A percentile compares a stretch with the other conserved stretches of the same genome.
Conservation (phyloP, 1,140 invertebrate species). For the Saxidomus purpurata region DNA sequence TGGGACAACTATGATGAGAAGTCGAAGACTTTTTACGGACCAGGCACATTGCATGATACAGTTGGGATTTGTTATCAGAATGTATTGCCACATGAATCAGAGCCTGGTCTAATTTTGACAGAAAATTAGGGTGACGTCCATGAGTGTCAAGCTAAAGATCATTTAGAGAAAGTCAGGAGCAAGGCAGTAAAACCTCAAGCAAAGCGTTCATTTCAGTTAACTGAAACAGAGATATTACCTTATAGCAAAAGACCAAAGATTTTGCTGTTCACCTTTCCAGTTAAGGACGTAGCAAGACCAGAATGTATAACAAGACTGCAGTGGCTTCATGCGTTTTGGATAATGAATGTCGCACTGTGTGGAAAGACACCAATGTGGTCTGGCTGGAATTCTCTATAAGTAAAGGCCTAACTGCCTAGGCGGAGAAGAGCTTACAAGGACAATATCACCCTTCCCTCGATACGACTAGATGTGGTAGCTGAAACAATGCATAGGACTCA, state of each 20-base stretch:
- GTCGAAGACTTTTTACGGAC: not conserved
- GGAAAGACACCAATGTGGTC: slow-evolving; percentile 17
- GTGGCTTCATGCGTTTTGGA: not conserved
- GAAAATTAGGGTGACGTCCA: not conserved
- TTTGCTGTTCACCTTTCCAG: not conserved
- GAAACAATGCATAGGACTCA: slow-evolving; percentile 84
- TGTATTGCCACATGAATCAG: not conserved
- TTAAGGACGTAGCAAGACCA: not conserved
- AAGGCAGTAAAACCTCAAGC: not conserved
- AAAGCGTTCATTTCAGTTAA: not conserved
- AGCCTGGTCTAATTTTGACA: no score
- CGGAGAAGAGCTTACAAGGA: slow-evolving; percentile 56
- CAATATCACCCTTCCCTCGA: slow-evolving; percentile 31
- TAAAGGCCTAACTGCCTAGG: slow-evolving; percentile 1
- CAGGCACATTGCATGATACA: slow-evolving; percentile 42
- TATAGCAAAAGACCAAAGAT: not conserved
- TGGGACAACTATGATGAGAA: slow-evolving; percentile 53
- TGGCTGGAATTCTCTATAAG: not conserved
- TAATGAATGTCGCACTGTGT: not conserved
- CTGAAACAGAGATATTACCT: not conserved
- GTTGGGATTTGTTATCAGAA: slow-evolving; percentile 48
- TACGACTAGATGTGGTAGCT: slow-evolving; percentile 74
- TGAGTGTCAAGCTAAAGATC: not conserved
- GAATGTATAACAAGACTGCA: not conserved
- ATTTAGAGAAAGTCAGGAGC: no score